These are phyloP conservation scores for Bolinopsis microptera DNA, from an alignment of 37 sponge, comb jelly and placozoan genomes.

Conservation along the genomic window DNA sequence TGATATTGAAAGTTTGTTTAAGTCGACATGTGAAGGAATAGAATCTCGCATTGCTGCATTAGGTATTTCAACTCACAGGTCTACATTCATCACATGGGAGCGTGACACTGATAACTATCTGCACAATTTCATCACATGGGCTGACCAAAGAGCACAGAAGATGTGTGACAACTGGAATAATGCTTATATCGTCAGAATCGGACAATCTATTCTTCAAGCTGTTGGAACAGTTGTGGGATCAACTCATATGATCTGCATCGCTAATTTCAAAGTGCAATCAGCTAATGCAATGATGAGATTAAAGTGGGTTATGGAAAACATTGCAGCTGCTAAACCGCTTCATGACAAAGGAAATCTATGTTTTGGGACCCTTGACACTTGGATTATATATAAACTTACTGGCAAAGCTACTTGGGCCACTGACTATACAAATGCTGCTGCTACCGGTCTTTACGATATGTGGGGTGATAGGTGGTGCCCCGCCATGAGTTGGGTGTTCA, in stretches of 20 bases:
- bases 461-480: slow-evolving; percentile 61
- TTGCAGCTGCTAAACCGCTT: background rate
- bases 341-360: background rate
- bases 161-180: slow-evolving; percentile 18
- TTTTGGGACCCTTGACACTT: slow-evolving; percentile 35
- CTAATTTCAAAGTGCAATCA: background rate
- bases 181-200: background rate
- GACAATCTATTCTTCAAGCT: background rate
- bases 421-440: slow-evolving; percentile 61
- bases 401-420: background rate
- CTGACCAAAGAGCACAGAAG: background rate
- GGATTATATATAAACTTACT: slow-evolving; percentile 37
- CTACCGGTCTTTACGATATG: slow-evolving; percentile 44
- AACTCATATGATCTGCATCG: background rate
- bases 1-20: background rate
- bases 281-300: background rate
- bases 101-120: background rate
- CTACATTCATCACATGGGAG: slow-evolving; percentile 22
- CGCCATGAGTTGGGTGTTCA: background rate
- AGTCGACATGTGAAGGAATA: background rate
- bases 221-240: background rate
- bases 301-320: slow-evolving; percentile 31
- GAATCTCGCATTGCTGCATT: background rate
- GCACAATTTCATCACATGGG: slow-evolving; percentile 56
- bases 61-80: slow-evolving; percentile 38